Conservation (phyloP, 1,140 invertebrate species). For the Heterodera carotae region DNA sequence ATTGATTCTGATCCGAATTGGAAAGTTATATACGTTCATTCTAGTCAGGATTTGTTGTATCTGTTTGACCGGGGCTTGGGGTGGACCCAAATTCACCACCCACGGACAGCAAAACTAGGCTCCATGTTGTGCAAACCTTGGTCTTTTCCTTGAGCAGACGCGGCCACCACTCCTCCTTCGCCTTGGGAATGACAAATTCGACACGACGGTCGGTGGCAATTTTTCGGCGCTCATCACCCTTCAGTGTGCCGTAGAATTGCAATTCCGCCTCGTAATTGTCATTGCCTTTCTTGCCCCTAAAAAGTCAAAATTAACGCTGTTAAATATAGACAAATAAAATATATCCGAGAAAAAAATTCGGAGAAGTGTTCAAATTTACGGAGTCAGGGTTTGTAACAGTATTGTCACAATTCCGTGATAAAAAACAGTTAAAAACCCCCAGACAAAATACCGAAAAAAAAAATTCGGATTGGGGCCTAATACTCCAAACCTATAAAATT, state of each 20-base stretch:
- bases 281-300: conserved; percentile 49
- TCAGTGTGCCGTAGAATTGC: conserved; percentile 47
- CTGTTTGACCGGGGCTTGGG: background rate
- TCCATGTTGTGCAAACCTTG: conserved; percentile 41
- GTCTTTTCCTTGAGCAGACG: conserved; percentile 46
- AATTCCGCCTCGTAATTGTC: conserved; percentile 52
- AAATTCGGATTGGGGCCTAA: too few relatives aligned
- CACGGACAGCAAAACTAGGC: background rate
- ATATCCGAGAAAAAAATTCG: too few relatives aligned
- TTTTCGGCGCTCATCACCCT: conserved; percentile 48
- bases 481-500: background rate
- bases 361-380: too few relatives aligned
- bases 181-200: conserved; percentile 56
- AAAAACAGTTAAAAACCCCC: background rate
- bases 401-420: too few relatives aligned
- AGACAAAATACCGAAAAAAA: background rate
- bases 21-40: too few relatives aligned
- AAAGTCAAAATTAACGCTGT: conserved; percentile 32
- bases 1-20: too few relatives aligned
- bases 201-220: conserved; percentile 50
- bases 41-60: too few relatives aligned
- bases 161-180: conserved; percentile 55
- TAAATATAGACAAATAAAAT: background rate
- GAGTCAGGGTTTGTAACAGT: too few relatives aligned
- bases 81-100: background rate